Percentiles rank a stretch among this genome's conserved stretches.
Conservation (phyloP, 2,797 vertebrate species). For the Gallinago stenura region DNA sequence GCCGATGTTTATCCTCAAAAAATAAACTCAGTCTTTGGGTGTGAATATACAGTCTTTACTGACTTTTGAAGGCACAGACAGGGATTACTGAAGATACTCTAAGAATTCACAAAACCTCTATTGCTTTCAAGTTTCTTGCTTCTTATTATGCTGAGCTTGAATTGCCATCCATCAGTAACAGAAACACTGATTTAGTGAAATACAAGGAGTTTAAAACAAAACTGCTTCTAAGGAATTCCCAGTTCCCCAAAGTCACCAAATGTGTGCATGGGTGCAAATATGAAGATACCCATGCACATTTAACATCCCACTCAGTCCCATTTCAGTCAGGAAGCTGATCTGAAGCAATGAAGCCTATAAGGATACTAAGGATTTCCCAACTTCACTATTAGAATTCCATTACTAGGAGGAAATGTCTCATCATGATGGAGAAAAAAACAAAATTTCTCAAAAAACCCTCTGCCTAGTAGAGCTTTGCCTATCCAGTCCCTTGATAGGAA, state of each 20-base stretch:
- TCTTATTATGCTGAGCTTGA: neutral
- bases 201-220: neutral
- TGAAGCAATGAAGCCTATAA: neutral
- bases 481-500: neutral
- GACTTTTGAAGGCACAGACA: neutral
- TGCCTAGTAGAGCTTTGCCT: neutral
- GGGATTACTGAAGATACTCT: neutral
- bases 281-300: neutral
- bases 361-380: neutral
- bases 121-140: neutral
- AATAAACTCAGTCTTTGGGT: neutral
- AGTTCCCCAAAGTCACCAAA: neutral
- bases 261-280: neutral
- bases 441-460: rapidly evolving
- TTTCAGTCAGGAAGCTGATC: neutral
- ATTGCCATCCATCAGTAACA: neutral
- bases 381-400: neutral
- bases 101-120: neutral
- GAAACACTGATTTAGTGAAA: neutral
- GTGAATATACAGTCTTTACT: neutral
- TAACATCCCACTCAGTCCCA: neutral
- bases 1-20: neutral
- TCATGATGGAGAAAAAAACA: neutral
- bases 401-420: neutral
- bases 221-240: neutral